phyloP scores from a whole-genome alignment of 2,797 vertebrate genomes.

The Gallirallus australis region DNA sequence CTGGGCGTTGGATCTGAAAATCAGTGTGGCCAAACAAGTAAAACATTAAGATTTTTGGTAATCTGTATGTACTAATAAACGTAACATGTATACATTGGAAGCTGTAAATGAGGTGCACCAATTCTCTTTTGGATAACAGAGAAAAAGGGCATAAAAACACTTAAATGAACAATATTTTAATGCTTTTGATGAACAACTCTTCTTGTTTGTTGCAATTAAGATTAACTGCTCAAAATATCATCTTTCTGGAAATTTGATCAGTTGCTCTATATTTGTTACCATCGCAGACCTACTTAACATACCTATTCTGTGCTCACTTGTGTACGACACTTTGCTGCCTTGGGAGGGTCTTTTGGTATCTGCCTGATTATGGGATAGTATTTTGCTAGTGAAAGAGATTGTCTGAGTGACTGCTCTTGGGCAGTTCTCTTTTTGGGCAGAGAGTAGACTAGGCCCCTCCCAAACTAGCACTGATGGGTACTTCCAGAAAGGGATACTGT shows the following conservation, averaged over 20 bases:
- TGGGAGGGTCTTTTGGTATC: neutral
- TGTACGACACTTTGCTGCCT: neutral
- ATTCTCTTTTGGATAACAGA: constrained; percentile 37
- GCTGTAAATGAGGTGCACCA: constrained; percentile 25
- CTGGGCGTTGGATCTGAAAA: neutral
- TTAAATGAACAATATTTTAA: constrained; percentile 6
- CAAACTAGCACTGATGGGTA: too few relatives aligned
- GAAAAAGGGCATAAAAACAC: constrained; percentile 44
- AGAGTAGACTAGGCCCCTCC: neutral
- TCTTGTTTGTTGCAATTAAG: constrained; percentile 43
- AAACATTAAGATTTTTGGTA: neutral
- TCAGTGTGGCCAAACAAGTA: neutral
- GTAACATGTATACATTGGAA: constrained; percentile 18
- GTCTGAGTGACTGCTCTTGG: neutral
- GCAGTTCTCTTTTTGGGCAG: neutral
- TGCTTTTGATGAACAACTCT: constrained; percentile 57
- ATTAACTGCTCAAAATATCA: constrained; percentile 51
- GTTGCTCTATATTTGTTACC: neutral
- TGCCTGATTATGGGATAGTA: neutral
- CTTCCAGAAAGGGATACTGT: neutral
- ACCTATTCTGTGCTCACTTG: neutral
- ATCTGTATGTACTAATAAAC: neutral
- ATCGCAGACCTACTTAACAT: neutral
- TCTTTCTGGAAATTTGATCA: neutral
- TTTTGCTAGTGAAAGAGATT: neutral